phyloP scores from a whole-genome alignment of 2,797 vertebrate genomes.

The Telmatherina bonti region DNA sequence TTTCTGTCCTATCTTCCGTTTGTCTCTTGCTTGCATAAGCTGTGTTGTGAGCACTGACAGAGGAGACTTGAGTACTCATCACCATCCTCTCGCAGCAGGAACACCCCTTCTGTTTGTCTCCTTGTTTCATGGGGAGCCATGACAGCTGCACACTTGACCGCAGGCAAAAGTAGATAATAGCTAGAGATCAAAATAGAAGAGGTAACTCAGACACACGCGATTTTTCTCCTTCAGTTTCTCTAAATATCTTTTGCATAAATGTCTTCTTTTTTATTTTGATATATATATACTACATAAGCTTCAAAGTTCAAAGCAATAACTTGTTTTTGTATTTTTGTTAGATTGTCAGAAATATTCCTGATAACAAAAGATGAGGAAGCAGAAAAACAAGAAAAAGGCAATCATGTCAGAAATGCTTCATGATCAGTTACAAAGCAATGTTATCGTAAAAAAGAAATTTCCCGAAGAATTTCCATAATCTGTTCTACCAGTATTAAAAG shows the following conservation, averaged over 20 bases:
- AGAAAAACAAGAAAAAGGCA: not conserved
- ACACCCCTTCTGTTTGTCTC: constrained; percentile 57
- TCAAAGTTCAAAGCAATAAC: constrained; percentile 33
- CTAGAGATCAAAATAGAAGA: constrained; percentile 61
- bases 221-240: constrained; percentile 22
- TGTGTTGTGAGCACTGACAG: constrained; percentile 38
- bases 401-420: too few relatives aligned
- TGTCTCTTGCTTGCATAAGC: constrained; percentile 63
- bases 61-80: constrained; percentile 56
- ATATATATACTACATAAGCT: not conserved
- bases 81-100: constrained; percentile 56
- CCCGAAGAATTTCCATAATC: too few relatives aligned
- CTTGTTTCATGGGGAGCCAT: constrained; percentile 60
- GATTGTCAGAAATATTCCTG: constrained; percentile 16
- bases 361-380: constrained; percentile 32
- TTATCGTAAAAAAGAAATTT: too few relatives aligned
- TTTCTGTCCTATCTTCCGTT: constrained; percentile 21
- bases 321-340: constrained; percentile 20
- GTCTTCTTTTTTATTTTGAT: constrained; percentile 16
- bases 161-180: constrained; percentile 59
- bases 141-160: constrained; percentile 70
- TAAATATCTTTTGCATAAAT: constrained; percentile 20
- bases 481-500: too few relatives aligned
- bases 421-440: too few relatives aligned
- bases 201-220: constrained; percentile 25